Percentiles rank a stretch among this genome's conserved stretches.
Evolutionary conservation across 2,888 invertebrate genomes (phyloP).

Genomic region (Koerneria pararmatus): DNA sequence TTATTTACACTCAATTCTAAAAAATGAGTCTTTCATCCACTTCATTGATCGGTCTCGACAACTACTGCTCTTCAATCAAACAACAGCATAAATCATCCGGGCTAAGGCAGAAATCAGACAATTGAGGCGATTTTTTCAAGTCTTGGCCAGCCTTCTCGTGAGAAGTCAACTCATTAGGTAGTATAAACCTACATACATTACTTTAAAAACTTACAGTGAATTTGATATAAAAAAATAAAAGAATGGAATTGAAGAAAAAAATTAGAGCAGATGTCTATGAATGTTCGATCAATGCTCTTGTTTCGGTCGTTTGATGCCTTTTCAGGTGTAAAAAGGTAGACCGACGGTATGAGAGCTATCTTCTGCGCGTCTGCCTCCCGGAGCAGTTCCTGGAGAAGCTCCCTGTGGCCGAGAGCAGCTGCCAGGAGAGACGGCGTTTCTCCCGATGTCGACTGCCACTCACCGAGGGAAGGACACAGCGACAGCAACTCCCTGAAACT

Average conservation of each 20-base stretch:
- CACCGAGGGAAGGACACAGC: constrained; percentile 17
- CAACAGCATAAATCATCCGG: too few relatives aligned
- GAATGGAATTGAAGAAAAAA: too few relatives aligned
- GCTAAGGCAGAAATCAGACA: too few relatives aligned
- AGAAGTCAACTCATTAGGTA: too few relatives aligned
- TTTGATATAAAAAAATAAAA: too few relatives aligned
- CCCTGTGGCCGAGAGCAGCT: constrained; percentile 27
- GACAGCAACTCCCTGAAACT: constrained; percentile 18
- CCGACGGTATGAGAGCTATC: constrained; percentile 26
- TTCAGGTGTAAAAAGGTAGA: neutral
- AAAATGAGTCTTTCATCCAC: neutral
- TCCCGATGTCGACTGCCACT: constrained; percentile 14
- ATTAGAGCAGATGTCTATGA: too few relatives aligned
- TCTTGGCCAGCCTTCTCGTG: too few relatives aligned
- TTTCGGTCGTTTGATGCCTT: neutral
- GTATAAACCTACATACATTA: too few relatives aligned
- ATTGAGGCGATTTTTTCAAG: too few relatives aligned
- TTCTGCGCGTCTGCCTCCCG: constrained; percentile 7
- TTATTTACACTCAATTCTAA: neutral
- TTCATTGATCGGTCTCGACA: neutral
- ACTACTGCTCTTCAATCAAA: too few relatives aligned
- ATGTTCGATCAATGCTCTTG: neutral
- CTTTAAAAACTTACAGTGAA: too few relatives aligned
- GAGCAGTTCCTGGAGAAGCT: constrained; percentile 28
- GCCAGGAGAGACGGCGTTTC: constrained; percentile 28